A percentile compares a stretch with the other conserved stretches of the same genome.
Conservation (phyloP, 1,140 invertebrate species). For the Drosophila pallidifrons region DNA sequence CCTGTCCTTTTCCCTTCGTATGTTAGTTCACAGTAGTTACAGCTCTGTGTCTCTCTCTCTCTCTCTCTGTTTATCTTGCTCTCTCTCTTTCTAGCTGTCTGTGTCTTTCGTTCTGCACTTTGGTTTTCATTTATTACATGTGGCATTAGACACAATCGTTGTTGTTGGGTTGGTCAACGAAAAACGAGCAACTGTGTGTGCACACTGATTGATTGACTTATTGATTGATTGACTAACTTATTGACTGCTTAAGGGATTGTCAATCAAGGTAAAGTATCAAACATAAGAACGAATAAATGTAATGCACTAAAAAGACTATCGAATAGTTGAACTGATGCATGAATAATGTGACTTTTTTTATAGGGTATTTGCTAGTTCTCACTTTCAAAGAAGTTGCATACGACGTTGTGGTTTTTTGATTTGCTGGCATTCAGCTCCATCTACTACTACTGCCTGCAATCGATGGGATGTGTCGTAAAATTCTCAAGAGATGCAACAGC, state of each 20-base stretch:
- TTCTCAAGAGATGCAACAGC: conserved; percentile 67
- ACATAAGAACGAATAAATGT: too few species aligned
- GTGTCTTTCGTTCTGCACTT: conserved; percentile 17
- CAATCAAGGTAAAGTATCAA: not conserved
- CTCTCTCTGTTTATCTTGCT: not conserved
- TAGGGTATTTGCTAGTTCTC: not conserved
- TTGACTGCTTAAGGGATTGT: not conserved
- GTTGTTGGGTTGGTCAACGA: conserved; percentile 24
- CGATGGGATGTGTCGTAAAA: conserved; percentile 56
- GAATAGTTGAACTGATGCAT: too few species aligned
- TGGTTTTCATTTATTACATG: conserved; percentile 46
- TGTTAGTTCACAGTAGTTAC: not conserved
- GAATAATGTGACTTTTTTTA: not conserved
- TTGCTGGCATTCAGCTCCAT: conserved; percentile 44
- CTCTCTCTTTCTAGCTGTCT: conserved; percentile 18
- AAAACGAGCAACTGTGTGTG: not conserved
- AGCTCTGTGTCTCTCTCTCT: not conserved
- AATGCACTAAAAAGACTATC: too few species aligned
- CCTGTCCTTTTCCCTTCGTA: conserved; percentile 8
- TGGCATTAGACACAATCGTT: conserved; percentile 37
- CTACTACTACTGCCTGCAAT: not conserved
- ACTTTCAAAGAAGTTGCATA: not conserved
- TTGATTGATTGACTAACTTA: conserved; percentile 1
- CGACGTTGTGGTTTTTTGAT: conserved; percentile 67
- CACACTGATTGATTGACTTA: not conserved